These are phyloP conservation scores for Leptinotarsa undecemlineata DNA, from an alignment of 1,140 invertebrate genomes.

Conservation along the genomic window DNA sequence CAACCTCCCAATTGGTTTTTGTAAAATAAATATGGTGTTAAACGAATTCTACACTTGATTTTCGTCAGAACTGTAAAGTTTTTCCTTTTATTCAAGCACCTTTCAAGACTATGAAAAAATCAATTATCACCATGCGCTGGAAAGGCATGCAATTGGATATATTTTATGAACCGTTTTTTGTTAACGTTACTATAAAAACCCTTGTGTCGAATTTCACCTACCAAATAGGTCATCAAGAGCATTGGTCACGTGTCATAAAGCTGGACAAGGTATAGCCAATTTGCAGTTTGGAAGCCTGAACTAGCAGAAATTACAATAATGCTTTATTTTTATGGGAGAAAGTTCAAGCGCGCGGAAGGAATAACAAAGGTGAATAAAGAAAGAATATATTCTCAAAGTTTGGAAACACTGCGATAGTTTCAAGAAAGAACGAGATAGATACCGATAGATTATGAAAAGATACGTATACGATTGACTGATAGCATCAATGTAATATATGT, in stretches of 20 bases:
- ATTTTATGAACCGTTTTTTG: neutral
- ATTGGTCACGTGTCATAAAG: slow-evolving; percentile 15
- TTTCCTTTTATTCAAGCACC: neutral
- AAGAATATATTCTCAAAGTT: too few relatives aligned
- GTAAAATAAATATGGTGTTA: neutral
- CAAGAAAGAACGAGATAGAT: too few relatives aligned
- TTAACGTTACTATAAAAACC: neutral
- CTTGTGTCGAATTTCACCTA: neutral
- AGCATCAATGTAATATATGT: too few relatives aligned
- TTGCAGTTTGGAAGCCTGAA: slow-evolving; percentile 4
- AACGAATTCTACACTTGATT: neutral
- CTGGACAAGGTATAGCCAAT: slow-evolving; percentile 10
- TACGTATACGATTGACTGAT: too few relatives aligned
- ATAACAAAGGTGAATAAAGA: too few relatives aligned
- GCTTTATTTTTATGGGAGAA: neutral
- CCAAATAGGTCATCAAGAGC: neutral
- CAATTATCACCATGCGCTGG: neutral
- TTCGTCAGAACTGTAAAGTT: neutral
- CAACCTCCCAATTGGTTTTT: neutral
- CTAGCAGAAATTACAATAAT: neutral
- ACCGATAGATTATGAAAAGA: too few relatives aligned
- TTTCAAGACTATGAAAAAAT: neutral
- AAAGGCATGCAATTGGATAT: neutral
- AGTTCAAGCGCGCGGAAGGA: too few relatives aligned
- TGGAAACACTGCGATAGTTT: too few relatives aligned